Evolutionary conservation across 2,888 invertebrate species (phyloP), one percentile per base, ranked within the genome.

Genomic region (Lottia gigantea): DNA sequence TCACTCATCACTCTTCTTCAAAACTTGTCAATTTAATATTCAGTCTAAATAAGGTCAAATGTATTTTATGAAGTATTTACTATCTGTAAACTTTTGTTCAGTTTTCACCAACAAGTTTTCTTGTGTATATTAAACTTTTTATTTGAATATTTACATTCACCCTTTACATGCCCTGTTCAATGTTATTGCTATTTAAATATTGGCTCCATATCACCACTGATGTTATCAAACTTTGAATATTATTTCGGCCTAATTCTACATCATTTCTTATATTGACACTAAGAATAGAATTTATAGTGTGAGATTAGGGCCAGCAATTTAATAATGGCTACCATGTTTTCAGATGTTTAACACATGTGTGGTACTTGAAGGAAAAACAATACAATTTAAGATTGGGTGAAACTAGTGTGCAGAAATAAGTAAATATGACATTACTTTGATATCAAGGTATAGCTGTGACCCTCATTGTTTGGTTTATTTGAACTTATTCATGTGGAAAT

Each of bases 321-420:
- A 55, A 55, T 55, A 55, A 55, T 55, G 55, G 55, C n/a, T 55
- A 55, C n/a, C 55, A 55, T 55, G 55, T 55, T 19, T 55, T 55
- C 55, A 55, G n/a, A 55, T 55, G 55, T 55, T 55, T 55, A 55
- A 55, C 55, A 55, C 55, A 55, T 55, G 55, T 55, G n/a, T n/a
- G 55, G 55, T 19, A 55, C 55, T 55, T 55, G 55, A 55, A 55
- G 55, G 55, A 55, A 55, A 55, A 55, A 55, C 55, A 55, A 55
- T 55, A 55, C 55, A 55, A 55, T 55, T 55, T 55, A 55, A 55
- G 55, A 55, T 55, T 55, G 55, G 55, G 55, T 55, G 55, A 55
- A 55, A 55, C 55, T 19, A 55, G 55, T 19, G 19, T 55, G 55
- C 55, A 55, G 55, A 55, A 55, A 55, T 55, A 55, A 55, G 55